Evolutionary conservation across 1,140 invertebrate genomes (phyloP), one percentile per base, ranked within the genome.

Genomic region (Augochlora pura): DNA sequence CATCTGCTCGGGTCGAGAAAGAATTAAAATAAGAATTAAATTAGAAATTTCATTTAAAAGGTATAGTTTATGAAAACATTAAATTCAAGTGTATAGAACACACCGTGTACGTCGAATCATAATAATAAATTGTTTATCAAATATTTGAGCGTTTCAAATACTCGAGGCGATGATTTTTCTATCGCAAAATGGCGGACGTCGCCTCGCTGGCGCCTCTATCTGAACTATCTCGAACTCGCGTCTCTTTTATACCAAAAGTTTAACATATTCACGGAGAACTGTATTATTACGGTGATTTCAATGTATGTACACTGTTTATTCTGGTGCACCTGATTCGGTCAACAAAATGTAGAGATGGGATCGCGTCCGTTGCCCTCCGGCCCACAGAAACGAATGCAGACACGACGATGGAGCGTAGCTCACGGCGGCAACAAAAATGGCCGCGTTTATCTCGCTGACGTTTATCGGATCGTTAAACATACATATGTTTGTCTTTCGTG

Each of bases 401-500:
- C 27, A 18, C 10, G 59, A 5, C 46, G 67, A 18, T 21, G 9
- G 14, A n/a, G 52, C 52, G 64, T 57, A n/a, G 21, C 42, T n/a
- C 12, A 16, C 1, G 18, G 16, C 46, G 39, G 39, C 52, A 54
- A 66, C 42, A 84, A 79, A 81, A 82, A 83, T 67, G 39, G 46
- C 52, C 67, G 32, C 52, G 68, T 83, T 84, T 68, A 83, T 79
- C 76, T 54, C n/a, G n/a, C 65, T 52, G 70, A 83, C 66, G 75
- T 76, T 84, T 84, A 74, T 84, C 57, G 77, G 79, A 80, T 80
- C 77, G 82, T 84, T 84, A 72, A 76, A 81, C 77, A 42, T 54
- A 84, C 73, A 66, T 77, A 83, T 83, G 83, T 81, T 85, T 63
- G 70, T 84, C 80, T 71, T 81, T 84, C 73, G 83, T 62, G 39